Conservation (phyloP, 1,140 invertebrate species). For the Bombus terrestris region DNA sequence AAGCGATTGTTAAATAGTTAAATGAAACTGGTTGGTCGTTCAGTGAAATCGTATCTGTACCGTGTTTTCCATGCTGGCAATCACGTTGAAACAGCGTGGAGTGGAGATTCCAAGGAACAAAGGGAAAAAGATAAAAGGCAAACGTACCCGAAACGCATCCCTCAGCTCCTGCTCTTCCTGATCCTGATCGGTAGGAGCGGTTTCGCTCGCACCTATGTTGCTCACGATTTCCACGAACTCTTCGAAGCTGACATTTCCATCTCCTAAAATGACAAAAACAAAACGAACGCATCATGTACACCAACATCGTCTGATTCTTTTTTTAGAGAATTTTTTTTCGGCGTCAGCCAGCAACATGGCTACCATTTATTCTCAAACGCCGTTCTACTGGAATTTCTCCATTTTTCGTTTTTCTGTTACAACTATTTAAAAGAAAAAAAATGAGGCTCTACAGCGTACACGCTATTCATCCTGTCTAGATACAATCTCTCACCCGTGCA, state of each 20-base stretch:
- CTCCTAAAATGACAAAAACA: slow-evolving; percentile 83
- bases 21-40: not conserved
- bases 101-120: slow-evolving; percentile 8
- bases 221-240: slow-evolving; percentile 96
- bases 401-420: too few relatives aligned
- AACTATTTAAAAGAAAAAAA: not conserved
- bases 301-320: not conserved
- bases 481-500: not conserved
- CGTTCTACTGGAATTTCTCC: too few relatives aligned
- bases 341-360: not conserved
- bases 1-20: not conserved
- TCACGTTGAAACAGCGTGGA: not conserved
- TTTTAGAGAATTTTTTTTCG: not conserved
- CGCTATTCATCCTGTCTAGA: not conserved
- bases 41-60: not conserved
- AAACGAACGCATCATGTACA: slow-evolving; percentile 20
- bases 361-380: not conserved
- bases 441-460: not conserved
- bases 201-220: slow-evolving; percentile 88
- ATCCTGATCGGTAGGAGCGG: slow-evolving; percentile 86
- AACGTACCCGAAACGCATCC: slow-evolving; percentile 91
- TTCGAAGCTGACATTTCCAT: slow-evolving; percentile 95
- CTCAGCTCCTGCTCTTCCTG: slow-evolving; percentile 92
- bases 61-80: slow-evolving; percentile 12
- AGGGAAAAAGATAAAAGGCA: slow-evolving; percentile 29